Evolutionary conservation across 2,888 invertebrate species (phyloP), one percentile per base, ranked within the genome.

Genomic region (Anthophora plumipes): DNA sequence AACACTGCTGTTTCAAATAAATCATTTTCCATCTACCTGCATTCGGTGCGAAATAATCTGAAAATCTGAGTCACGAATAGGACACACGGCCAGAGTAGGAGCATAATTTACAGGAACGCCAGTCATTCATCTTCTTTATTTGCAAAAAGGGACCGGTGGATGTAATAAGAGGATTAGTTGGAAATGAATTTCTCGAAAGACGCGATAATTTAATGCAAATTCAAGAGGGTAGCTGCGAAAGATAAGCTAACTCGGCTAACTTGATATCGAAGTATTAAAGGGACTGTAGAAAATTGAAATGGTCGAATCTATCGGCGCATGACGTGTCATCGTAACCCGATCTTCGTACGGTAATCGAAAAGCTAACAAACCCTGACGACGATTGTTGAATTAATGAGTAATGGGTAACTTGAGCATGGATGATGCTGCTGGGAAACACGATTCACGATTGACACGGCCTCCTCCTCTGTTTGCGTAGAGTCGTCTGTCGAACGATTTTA

Each of bases 361-460:
- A 43, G 25, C 64, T 66, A 63, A 75, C 63, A 68, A 68, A 73
- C 72, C 50, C 55, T 46, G 31, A 59, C 41, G 73, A 41, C 57
- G 8, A 75, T 81, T 75, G 79, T 83, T 70, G 74, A 74, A 64
- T 52, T 59, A 77, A 78, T 79, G 81, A 85, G 72, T 83, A 85
- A 85, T 83, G 77, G 63, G 67, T 68, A 80, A 80, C 59, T 73
- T 41, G 77, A 73, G 77, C 52, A 37, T 39, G 20, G 31, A 22
- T n/a, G 48, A 66, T 39, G 41, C 12, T 59, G 54, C 39, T 31
- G 55, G 57, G 41, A 59, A n/a, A 67, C 48, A 5, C 69, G 66
- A 52, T 50, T 68, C 63, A 60, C 64, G 50, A 17, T 9, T 55
- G 52, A 55, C 52, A 68, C 55, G 11, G 22, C 22, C 11, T 50